Evolutionary conservation across 1,140 invertebrate species (phyloP), one percentile per base, ranked within the genome.

Genomic region (Camponotus pennsylvanicus): DNA sequence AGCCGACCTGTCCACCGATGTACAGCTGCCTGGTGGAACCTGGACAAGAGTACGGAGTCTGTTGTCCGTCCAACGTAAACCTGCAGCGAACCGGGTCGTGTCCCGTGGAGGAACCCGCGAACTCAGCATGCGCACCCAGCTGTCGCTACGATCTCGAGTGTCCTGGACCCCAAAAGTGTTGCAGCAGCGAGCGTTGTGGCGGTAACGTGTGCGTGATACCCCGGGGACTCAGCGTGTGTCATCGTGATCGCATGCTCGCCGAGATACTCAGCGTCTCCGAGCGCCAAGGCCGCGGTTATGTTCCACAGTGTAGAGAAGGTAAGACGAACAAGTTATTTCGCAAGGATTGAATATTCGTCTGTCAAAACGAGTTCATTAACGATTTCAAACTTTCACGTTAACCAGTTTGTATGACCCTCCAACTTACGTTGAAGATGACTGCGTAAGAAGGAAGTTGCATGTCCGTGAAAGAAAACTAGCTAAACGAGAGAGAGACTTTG

Each of bases 1-100:
- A 98, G 94, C 98, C 98, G 0, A 96, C 96, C 61, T 98, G 98
- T 92, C 98, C 98, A 6, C 97, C 97, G 0, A 95, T 98, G 64
- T 98, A 98, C 93, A 96, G 96, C 89, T 98, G 98, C 91, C 95
- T 97, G 66, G 97, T 98, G 5, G 96, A 98, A 90, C 76, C 94
- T 95, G 97, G 97, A 80, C 97, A 98, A 89, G 98, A 98, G 87
- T 98, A 98, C 92, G 98, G 98, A 0, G 97, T 98, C 1, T 98
- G 98, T 92, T 98, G 98, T 92, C 97, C 97, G n/a, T 97, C 97
- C 9, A 97, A 96, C 3, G 89, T 97, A 73, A 96, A 96, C 90
- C 96, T 98, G 55, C 95, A 97, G 88, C 97, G 98, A 92, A 96
- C 97, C 0, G 98, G 97, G 3, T 96, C 96, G 1, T 98, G 98